These are phyloP conservation scores for Sympetrum striolatum DNA, from an alignment of 2,888 invertebrate species.

Conservation along the genomic window DNA sequence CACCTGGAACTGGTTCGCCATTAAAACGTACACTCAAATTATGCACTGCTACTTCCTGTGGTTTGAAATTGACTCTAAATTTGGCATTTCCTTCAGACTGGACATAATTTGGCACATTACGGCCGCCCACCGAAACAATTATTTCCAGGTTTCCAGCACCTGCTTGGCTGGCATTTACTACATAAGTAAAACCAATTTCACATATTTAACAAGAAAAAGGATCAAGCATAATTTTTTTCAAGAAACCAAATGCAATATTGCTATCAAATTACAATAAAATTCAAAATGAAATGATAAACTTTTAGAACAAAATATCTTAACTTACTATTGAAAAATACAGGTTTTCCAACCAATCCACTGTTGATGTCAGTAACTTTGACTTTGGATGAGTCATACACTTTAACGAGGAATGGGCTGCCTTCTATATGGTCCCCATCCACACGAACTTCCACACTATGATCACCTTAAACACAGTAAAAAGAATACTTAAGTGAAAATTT, in stretches of 20 bases:
- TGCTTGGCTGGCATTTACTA: conserved; percentile 67
- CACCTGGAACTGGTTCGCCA: conserved; percentile 71
- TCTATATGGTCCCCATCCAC: conserved; percentile 80
- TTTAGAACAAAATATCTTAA: conserved; percentile 46
- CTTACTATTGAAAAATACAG: conserved; percentile 91
- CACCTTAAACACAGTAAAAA: conserved; percentile 61
- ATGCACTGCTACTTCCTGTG: conserved; percentile 91
- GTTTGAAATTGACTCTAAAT: conserved; percentile 94
- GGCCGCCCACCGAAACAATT: conserved; percentile 93
- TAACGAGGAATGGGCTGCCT: conserved; percentile 94
- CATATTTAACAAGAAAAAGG: conserved; percentile 54
- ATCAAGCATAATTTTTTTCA: background rate
- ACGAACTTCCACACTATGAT: conserved; percentile 87
- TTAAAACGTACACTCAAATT: conserved; percentile 86
- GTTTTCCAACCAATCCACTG: conserved; percentile 88
- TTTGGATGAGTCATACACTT: conserved; percentile 93
- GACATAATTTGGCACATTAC: conserved; percentile 98
- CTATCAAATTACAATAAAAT: background rate
- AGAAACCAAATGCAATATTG: background rate
- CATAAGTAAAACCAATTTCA: conserved; percentile 47
- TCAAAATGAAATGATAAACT: background rate
- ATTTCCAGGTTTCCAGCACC: conserved; percentile 98
- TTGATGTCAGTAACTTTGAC: conserved; percentile 95
- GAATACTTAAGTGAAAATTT: background rate
- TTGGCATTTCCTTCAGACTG: conserved; percentile 96